Base-by-base conservation (phyloP, 2,113 vertebrate species). In the Pachycephala philippinensis region DNA sequence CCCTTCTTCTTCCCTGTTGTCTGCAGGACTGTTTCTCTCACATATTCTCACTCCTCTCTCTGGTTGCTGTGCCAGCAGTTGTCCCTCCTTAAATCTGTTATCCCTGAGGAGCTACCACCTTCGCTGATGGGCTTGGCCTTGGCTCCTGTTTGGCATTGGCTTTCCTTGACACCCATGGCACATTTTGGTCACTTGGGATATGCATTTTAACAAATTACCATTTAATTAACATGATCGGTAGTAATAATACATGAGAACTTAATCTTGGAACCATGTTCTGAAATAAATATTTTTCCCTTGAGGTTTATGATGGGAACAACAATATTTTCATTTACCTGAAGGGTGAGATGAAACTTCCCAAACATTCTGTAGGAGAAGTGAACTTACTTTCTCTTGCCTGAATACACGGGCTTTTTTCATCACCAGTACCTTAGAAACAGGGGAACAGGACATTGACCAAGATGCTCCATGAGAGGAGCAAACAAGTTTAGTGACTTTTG, bases 181-280 rank as follows among this genome's bases (percentile, higher is more conserved):
- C 0, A 1, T 80, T 89, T 50, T 76, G 21, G 14, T 39, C 10
- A 84, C 21, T 7, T 81, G 45, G 14, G n/a, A 19, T 72, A 39
- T 44, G 5, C 11, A 33, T 60, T 22, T 77, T 45, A 71, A 23
- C 3, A 79, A 84, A 61, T 24, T n/a, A 63, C n/a, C 5, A 42
- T 65, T 83, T 60, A 31, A 83, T 53, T 65, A 75, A 57, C 8
- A 30, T 77, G 12, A 26, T 63, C 37, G 27, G 31, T 33, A 72
- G 9, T 33, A 71, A 60, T 27, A 82, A 50, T 11, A 52, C 1
- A 6, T n/a, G 21, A 24, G 9, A 81, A 27, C 19, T 44, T 37
- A 31, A 60, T 20, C 35, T 56, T 0, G 0, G 26, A 92, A 37
- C 5, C 0, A 0, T 45, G 4, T 47, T 70, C 35, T 60, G 44